These are phyloP conservation scores for Drosophila sulfurigaster DNA, from an alignment of 1,140 invertebrate species.

Conservation along the genomic window DNA sequence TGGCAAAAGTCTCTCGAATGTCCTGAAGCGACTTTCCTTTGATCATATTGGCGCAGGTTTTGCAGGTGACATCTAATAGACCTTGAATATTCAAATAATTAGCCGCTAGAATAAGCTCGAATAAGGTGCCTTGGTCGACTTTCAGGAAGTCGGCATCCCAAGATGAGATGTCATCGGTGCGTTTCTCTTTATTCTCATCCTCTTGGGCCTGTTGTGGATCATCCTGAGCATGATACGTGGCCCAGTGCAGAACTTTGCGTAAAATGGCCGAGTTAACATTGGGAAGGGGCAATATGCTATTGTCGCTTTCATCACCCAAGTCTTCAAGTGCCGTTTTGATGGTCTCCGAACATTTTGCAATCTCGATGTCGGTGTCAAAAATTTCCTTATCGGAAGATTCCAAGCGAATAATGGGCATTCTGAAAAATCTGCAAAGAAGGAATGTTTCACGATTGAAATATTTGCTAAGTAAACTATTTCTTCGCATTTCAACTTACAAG, in stretches of 20 bases:
- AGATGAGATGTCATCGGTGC: constrained; percentile 98
- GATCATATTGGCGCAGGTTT: constrained; percentile 99
- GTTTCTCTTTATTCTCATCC: constrained; percentile 98
- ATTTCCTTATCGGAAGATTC: constrained; percentile 98
- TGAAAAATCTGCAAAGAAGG: constrained; percentile 8
- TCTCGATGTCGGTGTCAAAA: constrained; percentile 98
- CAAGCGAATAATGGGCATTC: constrained; percentile 94
- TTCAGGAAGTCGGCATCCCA: constrained; percentile 99
- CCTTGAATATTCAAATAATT: constrained; percentile 99
- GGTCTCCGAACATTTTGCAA: constrained; percentile 98
- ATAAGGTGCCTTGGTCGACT: constrained; percentile 98
- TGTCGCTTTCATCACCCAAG: constrained; percentile 97
- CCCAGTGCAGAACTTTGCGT: constrained; percentile 98
- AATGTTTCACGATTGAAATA: not conserved
- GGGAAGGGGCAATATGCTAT: constrained; percentile 97
- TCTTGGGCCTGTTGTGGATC: constrained; percentile 98
- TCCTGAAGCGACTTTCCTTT: constrained; percentile 99
- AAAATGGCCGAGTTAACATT: constrained; percentile 99
- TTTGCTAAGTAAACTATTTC: not conserved
- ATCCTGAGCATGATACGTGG: constrained; percentile 95
- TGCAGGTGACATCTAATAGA: constrained; percentile 98
- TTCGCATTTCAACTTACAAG: not conserved
- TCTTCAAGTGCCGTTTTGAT: constrained; percentile 99
- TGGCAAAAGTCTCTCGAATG: constrained; percentile 99
- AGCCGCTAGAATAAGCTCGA: constrained; percentile 97